Evolutionary conservation across 2,888 invertebrate genomes (phyloP), one percentile per base, ranked within the genome.

Genomic region (Ochlodes sylvanus): DNA sequence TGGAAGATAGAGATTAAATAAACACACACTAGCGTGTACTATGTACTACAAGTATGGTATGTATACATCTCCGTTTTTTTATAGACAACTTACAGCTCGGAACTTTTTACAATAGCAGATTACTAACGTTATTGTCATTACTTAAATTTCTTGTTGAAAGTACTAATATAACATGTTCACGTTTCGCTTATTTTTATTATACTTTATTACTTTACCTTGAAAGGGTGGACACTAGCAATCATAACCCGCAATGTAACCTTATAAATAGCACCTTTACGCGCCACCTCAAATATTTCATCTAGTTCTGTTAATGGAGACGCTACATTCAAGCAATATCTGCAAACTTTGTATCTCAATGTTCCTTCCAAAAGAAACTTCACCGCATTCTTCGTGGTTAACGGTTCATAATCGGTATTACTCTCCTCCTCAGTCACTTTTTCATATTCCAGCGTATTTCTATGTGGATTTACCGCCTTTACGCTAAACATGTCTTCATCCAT

Each of bases 171-270:
- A n/a, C n/a, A n/a, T 4, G 27, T 27, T 4, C 27, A 27, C 5
- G 27, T 27, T 27, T 27, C 2, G 27, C 27, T 27, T 27, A 27
- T 3, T 12, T 12, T 1, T 9, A 12, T 38, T 12, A 12, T 38
- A 34, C 34, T 34, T 34, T 10, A 41, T 50, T 42, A 71, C 73
- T 5, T 72, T 77, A 91, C 92, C 89, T 92, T 84, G 68, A 85
- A 84, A n/a, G 92, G 91, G 77, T 92, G 82, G 69, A 93, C 86
- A 74, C 84, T 84, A 1, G 90, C 88, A 1, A 92, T 78, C 80
- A 93, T 90, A 72, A 90, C 86, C 54, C 82, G 80, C 58, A 93
- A 80, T 34, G 89, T 79, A 15, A 92, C 85, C 74, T 87, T 87
- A 68, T 88, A 89, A 1, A 88, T 41, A 1, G 77, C 76, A 42